A percentile compares a stretch with the other conserved stretches of the same genome.
Evolutionary conservation across 2,888 invertebrate species (phyloP).

Genomic region (Philereme transversata): DNA sequence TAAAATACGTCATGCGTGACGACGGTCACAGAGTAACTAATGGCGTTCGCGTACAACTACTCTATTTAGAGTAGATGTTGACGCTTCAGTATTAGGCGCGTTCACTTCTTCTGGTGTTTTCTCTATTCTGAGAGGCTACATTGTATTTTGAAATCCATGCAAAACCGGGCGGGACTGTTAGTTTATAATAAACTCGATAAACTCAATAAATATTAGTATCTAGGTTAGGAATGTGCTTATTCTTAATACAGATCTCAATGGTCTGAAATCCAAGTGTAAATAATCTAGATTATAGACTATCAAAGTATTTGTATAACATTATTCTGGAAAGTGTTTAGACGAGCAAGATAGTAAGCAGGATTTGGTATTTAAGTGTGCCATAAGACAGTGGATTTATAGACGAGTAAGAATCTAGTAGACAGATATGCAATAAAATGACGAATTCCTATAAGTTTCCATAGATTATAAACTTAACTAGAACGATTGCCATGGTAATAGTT

Average conservation of each 20-base stretch:
- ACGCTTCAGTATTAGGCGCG: too few relatives aligned
- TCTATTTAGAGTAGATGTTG: too few relatives aligned
- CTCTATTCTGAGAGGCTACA: too few relatives aligned
- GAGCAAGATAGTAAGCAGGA: slow-evolving; percentile 28
- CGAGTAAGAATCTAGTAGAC: neutral
- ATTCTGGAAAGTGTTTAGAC: slow-evolving; percentile 14
- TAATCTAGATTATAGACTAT: slow-evolving; percentile 11
- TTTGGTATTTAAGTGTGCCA: slow-evolving; percentile 23
- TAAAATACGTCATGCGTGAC: too few relatives aligned
- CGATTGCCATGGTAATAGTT: too few relatives aligned
- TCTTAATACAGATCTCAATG: neutral
- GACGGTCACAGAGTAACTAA: too few relatives aligned
- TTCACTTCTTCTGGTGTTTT: too few relatives aligned
- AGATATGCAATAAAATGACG: neutral
- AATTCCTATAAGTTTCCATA: neutral
- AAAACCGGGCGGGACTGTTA: too few relatives aligned
- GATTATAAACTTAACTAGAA: too few relatives aligned
- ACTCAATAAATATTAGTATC: slow-evolving; percentile 1
- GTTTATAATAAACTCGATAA: too few relatives aligned
- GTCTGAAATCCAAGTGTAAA: slow-evolving; percentile 8
- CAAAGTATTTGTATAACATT: slow-evolving; percentile 15
- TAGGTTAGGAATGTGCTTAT: neutral
- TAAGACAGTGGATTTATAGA: slow-evolving; percentile 22
- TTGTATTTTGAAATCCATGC: too few relatives aligned
- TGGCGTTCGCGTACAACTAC: too few relatives aligned